Percentiles rank a stretch among this genome's conserved stretches.
These are phyloP conservation scores for Glyptemys insculpta DNA, from an alignment of 2,797 vertebrate genomes.

Conservation along the genomic window DNA sequence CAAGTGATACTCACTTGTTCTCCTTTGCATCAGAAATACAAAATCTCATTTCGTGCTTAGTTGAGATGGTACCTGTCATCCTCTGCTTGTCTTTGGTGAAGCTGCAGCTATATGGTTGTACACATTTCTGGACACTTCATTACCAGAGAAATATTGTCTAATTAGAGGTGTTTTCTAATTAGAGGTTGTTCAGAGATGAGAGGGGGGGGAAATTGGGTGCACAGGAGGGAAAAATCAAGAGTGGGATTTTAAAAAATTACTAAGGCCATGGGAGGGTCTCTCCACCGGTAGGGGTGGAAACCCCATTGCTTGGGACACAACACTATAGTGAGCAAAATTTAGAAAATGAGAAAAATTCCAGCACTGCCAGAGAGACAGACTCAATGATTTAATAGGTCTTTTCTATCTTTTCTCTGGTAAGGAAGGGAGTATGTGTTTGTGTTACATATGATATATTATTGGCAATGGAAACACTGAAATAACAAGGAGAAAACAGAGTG, in stretches of 20 bases:
- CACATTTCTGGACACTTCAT: not conserved
- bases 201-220: not conserved
- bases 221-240: not conserved
- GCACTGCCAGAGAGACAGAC: not conserved
- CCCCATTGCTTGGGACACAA: not conserved
- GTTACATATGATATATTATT: fast-evolving
- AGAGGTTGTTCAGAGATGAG: not conserved
- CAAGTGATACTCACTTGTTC: not conserved
- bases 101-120: not conserved
- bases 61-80: not conserved
- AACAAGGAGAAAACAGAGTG: not conserved
- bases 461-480: not conserved
- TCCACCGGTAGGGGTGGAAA: not conserved
- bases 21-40: not conserved
- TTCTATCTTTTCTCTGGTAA: not conserved
- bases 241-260: not conserved
- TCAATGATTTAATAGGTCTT: not conserved
- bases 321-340: fast-evolving
- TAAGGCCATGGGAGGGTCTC: not conserved
- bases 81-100: not conserved
- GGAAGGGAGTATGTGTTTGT: fast-evolving
- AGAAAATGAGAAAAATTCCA: not conserved
- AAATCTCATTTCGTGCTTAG: not conserved
- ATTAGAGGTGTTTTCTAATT: not conserved
- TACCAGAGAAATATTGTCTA: not conserved